Evolutionary conservation across 2,113 vertebrate species (phyloP).

Genomic region (Asarcornis scutulata): DNA sequence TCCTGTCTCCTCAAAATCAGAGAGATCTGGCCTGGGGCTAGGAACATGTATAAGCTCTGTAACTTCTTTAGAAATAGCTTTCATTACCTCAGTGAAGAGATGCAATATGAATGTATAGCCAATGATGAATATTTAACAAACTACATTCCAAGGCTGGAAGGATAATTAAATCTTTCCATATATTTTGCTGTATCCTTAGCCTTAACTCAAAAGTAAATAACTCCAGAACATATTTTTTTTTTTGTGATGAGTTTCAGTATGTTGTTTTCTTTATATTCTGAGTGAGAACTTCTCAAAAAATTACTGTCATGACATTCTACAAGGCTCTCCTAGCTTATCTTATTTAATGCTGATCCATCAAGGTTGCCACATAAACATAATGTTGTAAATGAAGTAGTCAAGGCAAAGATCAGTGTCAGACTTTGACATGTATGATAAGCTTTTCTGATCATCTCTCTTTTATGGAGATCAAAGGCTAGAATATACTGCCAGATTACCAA

Average conservation of each 20-base stretch:
- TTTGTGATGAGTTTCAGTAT: neutral
- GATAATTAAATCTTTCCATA: neutral
- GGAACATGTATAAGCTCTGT: neutral
- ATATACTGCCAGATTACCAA: slow-evolving; percentile 6
- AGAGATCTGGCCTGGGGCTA: neutral
- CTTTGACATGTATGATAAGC: slow-evolving; percentile 12
- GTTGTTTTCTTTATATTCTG: neutral
- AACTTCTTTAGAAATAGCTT: neutral
- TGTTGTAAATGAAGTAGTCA: slow-evolving; percentile 32
- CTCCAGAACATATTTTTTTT: neutral
- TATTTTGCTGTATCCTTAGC: neutral
- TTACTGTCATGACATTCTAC: neutral
- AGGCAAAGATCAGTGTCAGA: slow-evolving; percentile 35
- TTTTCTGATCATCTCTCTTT: slow-evolving; percentile 34
- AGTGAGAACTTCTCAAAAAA: neutral
- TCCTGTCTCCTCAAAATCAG: neutral
- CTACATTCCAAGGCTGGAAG: neutral
- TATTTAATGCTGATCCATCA: slow-evolving; percentile 54
- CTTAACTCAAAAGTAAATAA: slow-evolving; percentile 27
- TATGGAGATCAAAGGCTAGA: slow-evolving; percentile 36
- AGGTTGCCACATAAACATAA: slow-evolving; percentile 15
- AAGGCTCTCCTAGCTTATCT: neutral
- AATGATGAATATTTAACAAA: neutral
- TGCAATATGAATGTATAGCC: neutral
- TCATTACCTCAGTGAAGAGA: neutral